Evolutionary conservation across 2,113 vertebrate genomes (phyloP), one percentile per base, ranked within the genome.

Genomic region (Peromyscus polionotus): DNA sequence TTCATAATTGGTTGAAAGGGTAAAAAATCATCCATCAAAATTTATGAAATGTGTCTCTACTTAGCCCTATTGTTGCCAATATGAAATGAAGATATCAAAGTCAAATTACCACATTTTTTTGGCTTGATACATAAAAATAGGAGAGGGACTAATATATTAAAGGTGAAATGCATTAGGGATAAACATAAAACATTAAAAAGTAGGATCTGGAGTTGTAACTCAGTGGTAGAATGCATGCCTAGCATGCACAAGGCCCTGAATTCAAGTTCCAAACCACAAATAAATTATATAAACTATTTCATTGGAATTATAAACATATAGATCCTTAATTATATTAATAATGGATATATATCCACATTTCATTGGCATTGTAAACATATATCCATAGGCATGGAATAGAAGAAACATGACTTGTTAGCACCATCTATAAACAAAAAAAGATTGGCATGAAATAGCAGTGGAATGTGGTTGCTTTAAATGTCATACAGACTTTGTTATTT

Each of bases 81-180:
- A 42, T 93, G 91, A 59, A 33, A 77, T 83, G 39, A 51, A 87
- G 57, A 42, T 63, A 70, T 28, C 63, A 51, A 68, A 77, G 67
- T 61, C 75, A 73, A 70, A 42, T 54, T 28, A 11, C 31, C 22
- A 89, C 10, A 72, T 79, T 93, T 93, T 70, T 90, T 24, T 13
- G 54, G 67, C 70, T 68, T 88, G 39, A 84, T 51, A 86, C 31
- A 92, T 39, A 88, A 90, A 83, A 68, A 84, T 90, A 45, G 36
- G 79, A 96, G 79, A 90, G 79, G 76, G 77, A 36, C 54, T 59
- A n/a, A 83, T 57, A 45, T 45, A 13, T 31, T 88, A 83, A 51
- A 88, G 48, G 26, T 65, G 14, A 91, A 81, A 61, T 28, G 39
- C 51, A 16, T 72, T n/a, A 73, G 63, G 42, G 28, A 57, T 73